phyloP scores from a whole-genome alignment of 2,888 invertebrate genomes.

The Furcula furcula region DNA sequence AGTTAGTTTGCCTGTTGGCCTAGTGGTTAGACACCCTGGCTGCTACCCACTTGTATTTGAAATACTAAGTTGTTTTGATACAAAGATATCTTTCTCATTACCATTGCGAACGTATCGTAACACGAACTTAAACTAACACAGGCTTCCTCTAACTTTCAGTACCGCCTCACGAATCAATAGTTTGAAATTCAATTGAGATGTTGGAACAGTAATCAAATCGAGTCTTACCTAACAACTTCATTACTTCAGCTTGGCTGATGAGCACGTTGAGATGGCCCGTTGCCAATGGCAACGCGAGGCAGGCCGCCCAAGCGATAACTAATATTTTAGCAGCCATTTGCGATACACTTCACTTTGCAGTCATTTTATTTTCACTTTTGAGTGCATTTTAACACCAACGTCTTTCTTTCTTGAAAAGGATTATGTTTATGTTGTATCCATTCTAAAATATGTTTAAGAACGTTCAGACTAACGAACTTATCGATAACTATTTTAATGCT shows the following conservation, averaged over 20 bases:
- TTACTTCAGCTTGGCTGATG: constrained; percentile 90
- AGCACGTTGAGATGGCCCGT: constrained; percentile 89
- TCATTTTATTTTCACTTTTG: constrained; percentile 66
- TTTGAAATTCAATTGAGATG: constrained; percentile 10
- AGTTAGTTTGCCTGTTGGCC: too few species aligned
- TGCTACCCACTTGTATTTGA: too few species aligned
- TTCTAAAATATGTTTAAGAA: too few species aligned
- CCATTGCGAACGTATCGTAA: background rate
- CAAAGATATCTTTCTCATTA: background rate
- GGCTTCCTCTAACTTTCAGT: background rate
- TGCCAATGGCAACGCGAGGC: constrained; percentile 78
- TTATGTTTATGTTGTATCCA: constrained; percentile 42
- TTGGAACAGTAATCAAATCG: constrained; percentile 35
- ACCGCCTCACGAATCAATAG: background rate
- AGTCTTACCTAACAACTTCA: constrained; percentile 88
- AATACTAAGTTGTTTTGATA: too few species aligned
- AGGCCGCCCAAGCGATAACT: constrained; percentile 67
- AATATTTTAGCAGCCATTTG: constrained; percentile 63
- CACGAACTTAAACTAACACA: background rate
- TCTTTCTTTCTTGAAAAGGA: constrained; percentile 10
- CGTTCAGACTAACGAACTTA: too few species aligned
- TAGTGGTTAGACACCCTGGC: too few species aligned
- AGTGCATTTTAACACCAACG: constrained; percentile 51
- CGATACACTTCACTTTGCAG: constrained; percentile 52
- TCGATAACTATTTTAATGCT: too few species aligned